Conservation (phyloP, 1,140 invertebrate species). For the Drosophila sucinea region DNA sequence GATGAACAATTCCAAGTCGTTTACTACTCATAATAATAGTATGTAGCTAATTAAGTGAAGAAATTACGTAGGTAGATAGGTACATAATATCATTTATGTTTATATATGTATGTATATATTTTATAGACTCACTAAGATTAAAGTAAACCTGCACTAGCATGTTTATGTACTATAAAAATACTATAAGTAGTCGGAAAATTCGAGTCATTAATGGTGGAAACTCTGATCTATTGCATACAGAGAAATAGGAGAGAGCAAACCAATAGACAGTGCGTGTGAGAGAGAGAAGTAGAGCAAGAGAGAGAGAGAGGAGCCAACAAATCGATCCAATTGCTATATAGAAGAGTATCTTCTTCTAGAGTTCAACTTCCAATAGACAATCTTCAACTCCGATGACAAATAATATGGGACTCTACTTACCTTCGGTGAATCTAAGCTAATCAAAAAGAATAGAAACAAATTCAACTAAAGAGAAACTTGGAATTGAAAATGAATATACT, state of each 20-base stretch:
- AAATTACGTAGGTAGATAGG: slow-evolving; percentile 37
- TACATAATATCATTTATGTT: slow-evolving; percentile 16
- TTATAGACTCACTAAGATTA: slow-evolving; percentile 54
- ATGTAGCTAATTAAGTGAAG: slow-evolving; percentile 12
- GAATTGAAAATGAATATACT: not conserved
- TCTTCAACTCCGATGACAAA: slow-evolving; percentile 1
- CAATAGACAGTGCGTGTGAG: not conserved
- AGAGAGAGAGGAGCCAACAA: not conserved
- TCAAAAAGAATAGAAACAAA: slow-evolving; percentile 1
- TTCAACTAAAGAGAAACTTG: not conserved
- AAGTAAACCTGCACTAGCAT: slow-evolving; percentile 63
- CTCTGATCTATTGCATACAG: slow-evolving; percentile 2
- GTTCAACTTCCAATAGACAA: not conserved
- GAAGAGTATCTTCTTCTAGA: not conserved
- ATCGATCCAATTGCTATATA: slow-evolving; percentile 1
- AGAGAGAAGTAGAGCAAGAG: not conserved
- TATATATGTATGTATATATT: slow-evolving; percentile 27
- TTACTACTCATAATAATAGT: slow-evolving; percentile 42
- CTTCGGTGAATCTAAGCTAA: slow-evolving; percentile 4
- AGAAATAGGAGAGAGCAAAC: not conserved
- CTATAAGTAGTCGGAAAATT: slow-evolving; percentile 18
- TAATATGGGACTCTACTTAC: slow-evolving; percentile 2
- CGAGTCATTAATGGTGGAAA: not conserved
- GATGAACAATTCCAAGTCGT: slow-evolving; percentile 30
- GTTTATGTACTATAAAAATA: slow-evolving; percentile 21